phyloP scores from a whole-genome alignment of 2,888 invertebrate genomes.

The Eristalis intricaria region DNA sequence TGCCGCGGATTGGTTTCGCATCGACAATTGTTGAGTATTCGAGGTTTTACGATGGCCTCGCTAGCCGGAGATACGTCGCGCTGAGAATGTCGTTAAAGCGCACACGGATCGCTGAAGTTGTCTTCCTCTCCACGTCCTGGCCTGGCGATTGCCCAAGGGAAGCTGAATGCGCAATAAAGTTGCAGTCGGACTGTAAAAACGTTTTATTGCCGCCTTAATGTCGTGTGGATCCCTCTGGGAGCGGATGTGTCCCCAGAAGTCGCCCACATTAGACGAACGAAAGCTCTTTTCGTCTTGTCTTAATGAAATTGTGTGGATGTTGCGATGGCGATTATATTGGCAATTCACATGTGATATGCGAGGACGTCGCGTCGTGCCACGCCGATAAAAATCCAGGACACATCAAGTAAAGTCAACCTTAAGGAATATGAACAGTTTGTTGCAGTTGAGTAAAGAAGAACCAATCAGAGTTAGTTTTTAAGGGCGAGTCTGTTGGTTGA shows the following conservation, averaged over 20 bases:
- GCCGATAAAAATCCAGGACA: background rate
- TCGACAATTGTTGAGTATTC: conserved; percentile 6
- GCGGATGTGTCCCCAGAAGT: background rate
- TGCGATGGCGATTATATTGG: background rate
- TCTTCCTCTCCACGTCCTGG: background rate
- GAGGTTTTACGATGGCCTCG: conserved; percentile 17
- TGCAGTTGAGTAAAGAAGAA: background rate
- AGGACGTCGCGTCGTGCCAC: background rate
- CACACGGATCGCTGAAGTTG: background rate
- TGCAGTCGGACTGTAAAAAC: background rate
- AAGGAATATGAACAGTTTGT: background rate
- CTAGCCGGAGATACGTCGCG: background rate
- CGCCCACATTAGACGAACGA: background rate
- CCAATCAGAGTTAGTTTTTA: background rate
- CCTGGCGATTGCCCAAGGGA: background rate
- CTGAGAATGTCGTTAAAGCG: conserved; percentile 14
- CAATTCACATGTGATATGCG: background rate
- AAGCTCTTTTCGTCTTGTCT: background rate
- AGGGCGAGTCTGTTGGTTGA: too few relatives aligned
- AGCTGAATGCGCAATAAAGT: background rate
- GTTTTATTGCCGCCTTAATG: background rate
- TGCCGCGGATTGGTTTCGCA: conserved; percentile 23
- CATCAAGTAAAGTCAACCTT: too few relatives aligned
- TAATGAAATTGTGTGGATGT: background rate
- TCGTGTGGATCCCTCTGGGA: background rate